phyloP scores from a whole-genome alignment of 2,888 invertebrate genomes.

The Iselma pallidipennis region DNA sequence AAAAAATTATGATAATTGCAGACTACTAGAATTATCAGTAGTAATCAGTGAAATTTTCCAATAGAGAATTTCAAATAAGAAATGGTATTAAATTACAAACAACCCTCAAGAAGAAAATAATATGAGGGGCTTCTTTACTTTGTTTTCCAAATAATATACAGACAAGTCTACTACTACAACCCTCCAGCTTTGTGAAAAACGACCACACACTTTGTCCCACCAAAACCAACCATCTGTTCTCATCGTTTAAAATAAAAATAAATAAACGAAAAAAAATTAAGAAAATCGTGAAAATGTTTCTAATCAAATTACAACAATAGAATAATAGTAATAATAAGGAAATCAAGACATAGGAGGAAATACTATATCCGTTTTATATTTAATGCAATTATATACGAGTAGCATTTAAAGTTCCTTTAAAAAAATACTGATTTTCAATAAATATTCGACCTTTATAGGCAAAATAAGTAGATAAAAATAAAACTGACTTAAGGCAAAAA shows the following conservation, averaged over 20 bases:
- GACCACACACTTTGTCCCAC: background rate
- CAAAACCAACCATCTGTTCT: background rate
- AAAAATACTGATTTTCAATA: background rate
- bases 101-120: too few species aligned
- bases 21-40: too few species aligned
- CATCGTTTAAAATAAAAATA: background rate
- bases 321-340: background rate
- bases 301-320: background rate
- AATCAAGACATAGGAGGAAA: background rate
- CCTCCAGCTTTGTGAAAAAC: background rate
- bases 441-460: too few species aligned
- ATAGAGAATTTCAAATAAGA: too few species aligned
- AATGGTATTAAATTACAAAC: too few species aligned
- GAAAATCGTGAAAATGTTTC: background rate
- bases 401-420: background rate
- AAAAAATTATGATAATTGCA: too few species aligned
- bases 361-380: background rate
- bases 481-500: background rate
- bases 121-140: too few species aligned
- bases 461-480: background rate
- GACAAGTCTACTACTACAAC: too few species aligned
- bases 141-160: too few species aligned
- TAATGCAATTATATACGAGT: background rate
- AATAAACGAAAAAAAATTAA: too few species aligned
- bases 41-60: too few species aligned